phyloP scores from a whole-genome alignment of 2,113 vertebrate genomes.

The Hystrix brachyura region DNA sequence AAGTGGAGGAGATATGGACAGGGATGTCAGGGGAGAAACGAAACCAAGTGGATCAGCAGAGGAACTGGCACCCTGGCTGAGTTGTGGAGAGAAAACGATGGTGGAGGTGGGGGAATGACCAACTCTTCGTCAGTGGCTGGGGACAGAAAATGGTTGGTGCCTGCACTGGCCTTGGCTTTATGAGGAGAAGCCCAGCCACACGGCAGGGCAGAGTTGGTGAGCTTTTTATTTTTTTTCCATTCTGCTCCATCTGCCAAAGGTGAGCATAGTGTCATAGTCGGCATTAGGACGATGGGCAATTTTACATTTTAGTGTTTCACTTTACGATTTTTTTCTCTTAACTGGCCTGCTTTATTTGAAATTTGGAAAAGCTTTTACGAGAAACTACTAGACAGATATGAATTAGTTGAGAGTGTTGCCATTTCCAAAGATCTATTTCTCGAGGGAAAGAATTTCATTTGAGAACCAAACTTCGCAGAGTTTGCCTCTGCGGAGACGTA shows the following conservation, averaged over 20 bases:
- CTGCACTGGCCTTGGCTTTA: neutral
- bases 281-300: neutral
- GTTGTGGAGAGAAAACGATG: fast-evolving
- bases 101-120: neutral
- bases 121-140: neutral
- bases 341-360: neutral
- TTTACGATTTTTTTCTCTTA: slow-evolving; percentile 28
- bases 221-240: neutral
- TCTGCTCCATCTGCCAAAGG: neutral
- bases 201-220: fast-evolving
- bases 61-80: neutral
- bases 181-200: neutral
- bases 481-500: neutral
- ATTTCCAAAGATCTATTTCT: neutral
- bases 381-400: neutral
- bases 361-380: neutral
- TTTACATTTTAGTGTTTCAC: neutral
- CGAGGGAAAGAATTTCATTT: neutral
- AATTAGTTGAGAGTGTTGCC: neutral
- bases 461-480: neutral
- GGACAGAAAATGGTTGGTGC: neutral
- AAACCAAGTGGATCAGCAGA: too few species aligned
- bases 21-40: neutral
- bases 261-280: neutral
- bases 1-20: fast-evolving